phyloP scores from a whole-genome alignment of 2,113 vertebrate genomes.

The Isurus oxyrinchus region DNA sequence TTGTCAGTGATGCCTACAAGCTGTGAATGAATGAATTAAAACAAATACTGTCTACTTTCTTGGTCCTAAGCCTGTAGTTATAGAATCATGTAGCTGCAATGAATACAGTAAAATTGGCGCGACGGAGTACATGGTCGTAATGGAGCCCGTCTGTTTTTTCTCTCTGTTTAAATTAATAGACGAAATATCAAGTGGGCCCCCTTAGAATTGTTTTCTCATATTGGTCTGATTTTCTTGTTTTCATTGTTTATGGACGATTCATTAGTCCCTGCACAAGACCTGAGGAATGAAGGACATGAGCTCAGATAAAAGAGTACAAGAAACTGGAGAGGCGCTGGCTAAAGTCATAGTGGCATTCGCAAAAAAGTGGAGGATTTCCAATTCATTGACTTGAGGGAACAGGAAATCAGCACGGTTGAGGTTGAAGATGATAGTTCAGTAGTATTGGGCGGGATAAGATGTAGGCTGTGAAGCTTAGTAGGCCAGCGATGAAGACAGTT shows the following conservation, averaged over 20 bases:
- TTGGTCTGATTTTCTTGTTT: neutral
- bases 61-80: neutral
- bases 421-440: rapidly evolving
- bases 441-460: neutral
- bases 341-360: too few species aligned
- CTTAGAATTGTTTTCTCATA: neutral
- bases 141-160: too few species aligned
- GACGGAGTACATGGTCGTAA: neutral
- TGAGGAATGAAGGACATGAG: neutral
- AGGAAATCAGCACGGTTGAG: neutral
- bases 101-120: neutral
- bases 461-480: rapidly evolving
- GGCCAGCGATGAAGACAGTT: neutral
- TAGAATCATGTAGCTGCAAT: neutral
- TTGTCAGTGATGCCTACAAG: neutral
- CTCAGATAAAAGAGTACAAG: neutral
- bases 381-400: neutral
- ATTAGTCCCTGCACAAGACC: neutral
- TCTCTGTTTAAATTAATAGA: too few species aligned
- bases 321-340: neutral
- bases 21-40: neutral
- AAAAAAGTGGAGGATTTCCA: neutral
- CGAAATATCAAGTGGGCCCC: neutral
- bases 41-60: neutral
- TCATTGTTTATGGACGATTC: neutral